Conservation (phyloP, 2,113 vertebrate species). For the Diadophis punctatus region DNA sequence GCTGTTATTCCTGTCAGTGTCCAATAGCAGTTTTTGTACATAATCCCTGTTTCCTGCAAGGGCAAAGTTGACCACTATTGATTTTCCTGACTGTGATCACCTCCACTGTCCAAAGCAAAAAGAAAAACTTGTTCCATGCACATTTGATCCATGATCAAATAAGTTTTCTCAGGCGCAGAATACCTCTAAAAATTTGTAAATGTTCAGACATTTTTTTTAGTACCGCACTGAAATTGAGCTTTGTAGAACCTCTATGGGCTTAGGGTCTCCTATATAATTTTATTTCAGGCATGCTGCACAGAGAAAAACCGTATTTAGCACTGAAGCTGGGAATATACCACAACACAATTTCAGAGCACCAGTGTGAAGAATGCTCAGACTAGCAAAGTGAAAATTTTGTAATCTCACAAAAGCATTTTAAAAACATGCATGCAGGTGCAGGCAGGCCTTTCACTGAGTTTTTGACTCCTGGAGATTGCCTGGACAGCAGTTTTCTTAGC, state of each 20-base stretch:
- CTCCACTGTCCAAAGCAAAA: neutral
- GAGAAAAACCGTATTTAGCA: neutral
- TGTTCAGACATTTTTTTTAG: too few species aligned
- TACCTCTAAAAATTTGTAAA: too few species aligned
- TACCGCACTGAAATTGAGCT: too few species aligned
- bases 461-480: neutral
- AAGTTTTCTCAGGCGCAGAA: too few species aligned
- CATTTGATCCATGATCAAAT: too few species aligned
- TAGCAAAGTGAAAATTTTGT: neutral
- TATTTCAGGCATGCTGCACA: neutral
- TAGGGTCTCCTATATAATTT: too few species aligned
- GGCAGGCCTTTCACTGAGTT: neutral
- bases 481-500: neutral
- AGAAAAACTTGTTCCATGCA: neutral
- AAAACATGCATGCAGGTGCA: neutral
- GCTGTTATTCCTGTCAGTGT: neutral
- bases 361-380: neutral
- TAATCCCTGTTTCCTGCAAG: neutral
- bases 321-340: neutral
- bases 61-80: neutral
- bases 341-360: neutral
- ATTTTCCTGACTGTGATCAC: neutral
- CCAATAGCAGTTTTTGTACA: neutral
- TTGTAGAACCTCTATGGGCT: too few species aligned
- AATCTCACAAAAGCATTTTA: neutral